Evolutionary conservation across 2,113 vertebrate genomes (phyloP).

Genomic region (Corapipo altera): DNA sequence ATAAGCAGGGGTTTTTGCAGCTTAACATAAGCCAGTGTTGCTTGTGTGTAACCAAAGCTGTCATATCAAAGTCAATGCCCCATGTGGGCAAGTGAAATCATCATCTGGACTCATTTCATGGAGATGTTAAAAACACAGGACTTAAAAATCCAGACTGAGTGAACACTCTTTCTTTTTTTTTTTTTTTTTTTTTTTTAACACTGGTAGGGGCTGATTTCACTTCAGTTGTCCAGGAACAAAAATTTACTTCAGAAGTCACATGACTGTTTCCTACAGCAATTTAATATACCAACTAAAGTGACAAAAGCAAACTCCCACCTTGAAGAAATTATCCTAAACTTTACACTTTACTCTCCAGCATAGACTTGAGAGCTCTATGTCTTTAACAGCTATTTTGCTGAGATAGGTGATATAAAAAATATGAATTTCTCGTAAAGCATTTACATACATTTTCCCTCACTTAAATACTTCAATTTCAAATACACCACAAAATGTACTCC

Average conservation of each 20-base stretch:
- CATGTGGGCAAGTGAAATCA: neutral
- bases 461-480: constrained; percentile 69
- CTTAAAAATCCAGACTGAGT: neutral
- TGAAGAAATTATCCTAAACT: constrained; percentile 22
- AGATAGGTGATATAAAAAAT: constrained; percentile 14
- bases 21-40: neutral
- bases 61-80: neutral
- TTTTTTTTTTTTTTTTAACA: neutral
- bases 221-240: neutral
- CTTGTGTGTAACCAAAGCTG: neutral
- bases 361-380: constrained; percentile 42
- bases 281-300: neutral
- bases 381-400: constrained; percentile 68
- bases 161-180: neutral
- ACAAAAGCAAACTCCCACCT: constrained; percentile 8
- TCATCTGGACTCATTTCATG: neutral
- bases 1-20: neutral
- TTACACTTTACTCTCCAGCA: constrained; percentile 41
- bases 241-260: neutral
- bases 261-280: neutral
- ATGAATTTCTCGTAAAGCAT: constrained; percentile 67
- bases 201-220: neutral
- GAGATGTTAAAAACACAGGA: neutral
- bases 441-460: constrained; percentile 70
- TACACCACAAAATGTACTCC: constrained; percentile 71